These are phyloP conservation scores for Peromyscus californicus DNA, from an alignment of 2,113 vertebrate genomes.

Conservation along the genomic window DNA sequence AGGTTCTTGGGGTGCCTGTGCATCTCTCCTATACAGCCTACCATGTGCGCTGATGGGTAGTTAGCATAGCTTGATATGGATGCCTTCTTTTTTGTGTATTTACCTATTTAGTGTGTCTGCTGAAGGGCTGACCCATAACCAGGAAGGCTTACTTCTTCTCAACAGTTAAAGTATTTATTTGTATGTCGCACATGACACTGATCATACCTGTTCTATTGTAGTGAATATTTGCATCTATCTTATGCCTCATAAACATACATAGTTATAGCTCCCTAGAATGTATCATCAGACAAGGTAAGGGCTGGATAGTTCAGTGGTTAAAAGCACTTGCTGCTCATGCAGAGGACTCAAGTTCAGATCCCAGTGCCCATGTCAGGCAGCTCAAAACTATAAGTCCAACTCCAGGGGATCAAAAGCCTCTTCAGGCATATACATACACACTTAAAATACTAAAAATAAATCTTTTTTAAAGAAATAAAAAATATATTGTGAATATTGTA, in stretches of 20 bases:
- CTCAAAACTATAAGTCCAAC: neutral
- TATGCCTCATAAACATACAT: constrained; percentile 26
- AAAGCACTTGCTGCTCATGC: neutral
- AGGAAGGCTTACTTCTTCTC: constrained; percentile 34
- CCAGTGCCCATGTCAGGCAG: neutral
- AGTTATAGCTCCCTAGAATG: neutral
- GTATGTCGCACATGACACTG: neutral
- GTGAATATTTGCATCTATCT: neutral
- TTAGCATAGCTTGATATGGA: neutral
- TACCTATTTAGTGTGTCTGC: constrained; percentile 8
- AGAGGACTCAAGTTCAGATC: neutral
- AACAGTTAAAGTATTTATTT: constrained; percentile 2
- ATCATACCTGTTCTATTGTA: neutral
- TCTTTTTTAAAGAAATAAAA: constrained; percentile 49
- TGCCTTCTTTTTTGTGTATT: neutral
- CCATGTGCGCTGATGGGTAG: neutral
- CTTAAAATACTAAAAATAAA: neutral
- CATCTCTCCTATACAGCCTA: neutral
- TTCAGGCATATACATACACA: neutral
- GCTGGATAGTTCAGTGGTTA: neutral
- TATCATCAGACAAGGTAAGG: neutral
- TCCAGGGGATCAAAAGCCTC: neutral
- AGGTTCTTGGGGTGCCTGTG: neutral
- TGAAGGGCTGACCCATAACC: neutral
- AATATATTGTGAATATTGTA: neutral